Evolutionary conservation across 2,888 invertebrate genomes (phyloP), one percentile per base, ranked within the genome.

Genomic region (Colostygia pectinataria): DNA sequence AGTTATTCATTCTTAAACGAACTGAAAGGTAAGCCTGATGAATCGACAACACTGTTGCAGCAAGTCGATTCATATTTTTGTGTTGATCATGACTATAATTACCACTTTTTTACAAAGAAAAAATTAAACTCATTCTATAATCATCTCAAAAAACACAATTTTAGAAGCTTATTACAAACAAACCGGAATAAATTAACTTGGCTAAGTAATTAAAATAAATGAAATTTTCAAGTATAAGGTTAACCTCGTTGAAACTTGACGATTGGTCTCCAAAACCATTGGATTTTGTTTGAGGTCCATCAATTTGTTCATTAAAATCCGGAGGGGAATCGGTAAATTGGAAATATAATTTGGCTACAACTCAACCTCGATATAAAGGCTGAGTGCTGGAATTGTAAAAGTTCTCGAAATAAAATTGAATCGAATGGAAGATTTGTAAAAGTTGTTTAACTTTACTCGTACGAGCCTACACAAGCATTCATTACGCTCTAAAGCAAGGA

Each of bases 231-330:
- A 33, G 18, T 39, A 32, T n/a, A 38, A 24, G 31, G 39, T 36
- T 40, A 47, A 53, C 39, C 36, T 34, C 24, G 37, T 46, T 40
- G 25, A 50, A 55, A 55, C 45, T 53, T 40, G 46, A 45, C 34
- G 34, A 54, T 49, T 43, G 48, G 49, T 53, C 53, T 29, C 42
- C 37, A 33, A 39, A 39, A 40, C 39, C 46, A 41, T 38, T 45
- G 39, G 40, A 39, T 48, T 55, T 45, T 48, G 45, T 56, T 42
- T 29, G 39, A 40, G 40, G 34, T 45, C 15, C 39, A 53, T 50
- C 33, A 39, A 57, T 59, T 55, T 49, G 39, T 45, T 53, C 41
- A 55, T 57, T 52, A 48, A 20, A 43, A 37, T 44, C 51, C 40
- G 33, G 33, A 38, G 37, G 37, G 44, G 27, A 32, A 32, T 47